Percentiles rank a stretch among this genome's conserved stretches.
Conservation (phyloP, 2,888 invertebrate species). For the Melanotus villosus region DNA sequence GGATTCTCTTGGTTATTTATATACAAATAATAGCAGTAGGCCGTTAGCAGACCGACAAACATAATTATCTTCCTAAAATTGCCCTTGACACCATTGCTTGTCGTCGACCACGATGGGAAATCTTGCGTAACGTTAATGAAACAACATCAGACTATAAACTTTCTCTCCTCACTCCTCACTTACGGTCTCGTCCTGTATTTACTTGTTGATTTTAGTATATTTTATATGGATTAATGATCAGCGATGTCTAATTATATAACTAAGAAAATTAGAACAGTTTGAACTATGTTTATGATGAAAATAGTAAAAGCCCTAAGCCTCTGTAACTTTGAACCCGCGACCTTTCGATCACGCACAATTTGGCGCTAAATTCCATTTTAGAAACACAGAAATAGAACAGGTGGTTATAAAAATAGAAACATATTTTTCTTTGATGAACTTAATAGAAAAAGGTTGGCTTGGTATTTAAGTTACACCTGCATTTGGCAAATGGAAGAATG, state of each 20-base stretch:
- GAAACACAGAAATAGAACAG: too few species aligned
- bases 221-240: too few species aligned
- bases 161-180: not conserved
- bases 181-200: not conserved
- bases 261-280: too few species aligned
- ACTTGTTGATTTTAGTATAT: not conserved
- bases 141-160: slow-evolving; percentile 20
- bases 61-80: slow-evolving; percentile 32
- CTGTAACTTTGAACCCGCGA: not conserved
- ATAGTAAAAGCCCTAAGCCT: too few species aligned
- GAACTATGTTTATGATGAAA: too few species aligned
- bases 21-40: slow-evolving; percentile 5
- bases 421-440: too few species aligned
- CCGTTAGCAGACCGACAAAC: slow-evolving; percentile 18
- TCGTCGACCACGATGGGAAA: slow-evolving; percentile 26
- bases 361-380: too few species aligned
- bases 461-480: not conserved
- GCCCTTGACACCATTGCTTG: slow-evolving; percentile 29
- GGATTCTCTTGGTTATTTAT: slow-evolving; percentile 10
- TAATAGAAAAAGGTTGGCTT: too few species aligned
- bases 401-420: not conserved
- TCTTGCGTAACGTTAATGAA: slow-evolving; percentile 20
- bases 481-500: not conserved
- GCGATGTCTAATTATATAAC: too few species aligned
- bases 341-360: not conserved